phyloP scores from a whole-genome alignment of 2,888 invertebrate genomes.

The Metalampra italica region DNA sequence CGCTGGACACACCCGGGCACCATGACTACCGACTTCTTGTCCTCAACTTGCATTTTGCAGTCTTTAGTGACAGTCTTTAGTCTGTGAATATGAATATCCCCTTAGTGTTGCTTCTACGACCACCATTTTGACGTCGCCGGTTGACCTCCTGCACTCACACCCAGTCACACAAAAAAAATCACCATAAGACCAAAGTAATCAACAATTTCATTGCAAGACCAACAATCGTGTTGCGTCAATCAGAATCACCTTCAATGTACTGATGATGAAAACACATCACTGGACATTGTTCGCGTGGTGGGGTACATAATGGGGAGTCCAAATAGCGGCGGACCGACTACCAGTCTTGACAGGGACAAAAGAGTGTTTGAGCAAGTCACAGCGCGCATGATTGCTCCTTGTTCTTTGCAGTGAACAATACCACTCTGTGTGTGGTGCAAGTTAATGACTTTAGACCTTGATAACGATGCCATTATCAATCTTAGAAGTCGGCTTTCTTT shows the following conservation, averaged over 20 bases:
- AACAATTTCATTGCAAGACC: neutral
- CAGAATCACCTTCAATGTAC: slow-evolving; percentile 4
- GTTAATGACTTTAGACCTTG: neutral
- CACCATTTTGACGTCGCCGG: too few relatives aligned
- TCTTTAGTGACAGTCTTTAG: too few relatives aligned
- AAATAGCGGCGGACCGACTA: slow-evolving; percentile 31
- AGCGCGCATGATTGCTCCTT: slow-evolving; percentile 39
- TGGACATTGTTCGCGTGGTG: slow-evolving; percentile 5
- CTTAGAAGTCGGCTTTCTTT: too few relatives aligned
- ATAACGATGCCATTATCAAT: too few relatives aligned
- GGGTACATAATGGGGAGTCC: slow-evolving; percentile 11
- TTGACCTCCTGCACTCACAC: too few relatives aligned
- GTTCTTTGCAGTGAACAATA: slow-evolving; percentile 19
- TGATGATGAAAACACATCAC: slow-evolving; percentile 12
- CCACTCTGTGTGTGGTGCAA: slow-evolving; percentile 2
- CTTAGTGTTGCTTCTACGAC: too few relatives aligned
- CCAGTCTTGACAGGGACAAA: slow-evolving; percentile 45
- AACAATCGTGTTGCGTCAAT: neutral
- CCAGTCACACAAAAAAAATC: neutral
- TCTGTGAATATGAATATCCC: too few relatives aligned
- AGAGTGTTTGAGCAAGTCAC: slow-evolving; percentile 18
- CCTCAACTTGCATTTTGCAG: too few relatives aligned
- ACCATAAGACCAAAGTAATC: neutral
- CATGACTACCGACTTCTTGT: too few relatives aligned
- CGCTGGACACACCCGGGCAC: too few relatives aligned